Evolutionary conservation across 2,797 vertebrate species (phyloP), one percentile per base, ranked within the genome.

Genomic region (Tokudaia muenninki): DNA sequence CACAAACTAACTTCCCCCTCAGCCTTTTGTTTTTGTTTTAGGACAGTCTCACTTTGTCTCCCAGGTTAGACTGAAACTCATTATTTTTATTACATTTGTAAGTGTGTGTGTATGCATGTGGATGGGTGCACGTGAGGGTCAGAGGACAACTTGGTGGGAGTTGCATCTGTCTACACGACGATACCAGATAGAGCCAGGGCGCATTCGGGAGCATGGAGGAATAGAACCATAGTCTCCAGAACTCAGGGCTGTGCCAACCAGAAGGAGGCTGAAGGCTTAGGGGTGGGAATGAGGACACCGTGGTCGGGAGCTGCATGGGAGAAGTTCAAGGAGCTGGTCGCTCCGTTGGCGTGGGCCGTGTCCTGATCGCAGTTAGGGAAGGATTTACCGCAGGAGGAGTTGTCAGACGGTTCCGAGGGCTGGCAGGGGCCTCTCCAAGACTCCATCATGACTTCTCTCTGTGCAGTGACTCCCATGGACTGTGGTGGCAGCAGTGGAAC

Each of bases 401-500:
- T 24, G 10, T 44, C 55, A 34, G 55, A 74, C 14, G 93, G n/a
- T 4, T n/a, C 74, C 16, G 3, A 6, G 19, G 37, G 9, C 29
- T n/a, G 74, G 14, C n/a, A 24, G 72, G 80, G 41, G 29, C 13
- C 59, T 52, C 14, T 31, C 55, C 9, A 21, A 22, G 50, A 29
- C 50, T 34, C 21, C 4, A 34, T 65, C 26, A 86, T 59, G 52
- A n/a, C n/a, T 97, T 94, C 75, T 93, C 52, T 91, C 0, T 34
- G 19, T 44, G 17, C 98, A 99, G 99, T 99, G 98, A 99, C 99
- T 0, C 99, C 99, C 0, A 98, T 98, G 41, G 99, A 99, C 1
- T 99, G 99, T 75, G 87, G 93, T 6, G 47, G 94, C 13, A 1
- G 97, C 50, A 44, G 99, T 70, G 99, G 99, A 97, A 99, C 99